Conservation (phyloP, 2,888 invertebrate genomes). For the Capitulum mitella region DNA sequence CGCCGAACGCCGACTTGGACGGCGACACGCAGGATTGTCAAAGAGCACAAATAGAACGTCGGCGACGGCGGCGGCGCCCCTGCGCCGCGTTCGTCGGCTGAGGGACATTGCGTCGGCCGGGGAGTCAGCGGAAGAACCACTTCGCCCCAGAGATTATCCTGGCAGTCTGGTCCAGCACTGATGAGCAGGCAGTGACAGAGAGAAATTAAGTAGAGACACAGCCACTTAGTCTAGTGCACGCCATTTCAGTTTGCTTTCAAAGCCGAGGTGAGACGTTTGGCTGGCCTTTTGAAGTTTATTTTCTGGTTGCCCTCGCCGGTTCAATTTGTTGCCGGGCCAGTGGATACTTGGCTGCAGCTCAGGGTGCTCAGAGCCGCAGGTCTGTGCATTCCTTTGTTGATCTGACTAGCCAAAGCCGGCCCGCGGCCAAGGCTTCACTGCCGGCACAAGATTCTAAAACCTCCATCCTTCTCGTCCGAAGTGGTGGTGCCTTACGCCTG, state of each 20-base stretch:
- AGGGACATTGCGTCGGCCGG: too few relatives aligned
- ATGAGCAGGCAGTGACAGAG: not conserved
- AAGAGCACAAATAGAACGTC: conserved; percentile 11
- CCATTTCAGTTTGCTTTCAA: not conserved
- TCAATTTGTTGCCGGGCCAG: not conserved
- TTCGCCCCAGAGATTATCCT: too few relatives aligned
- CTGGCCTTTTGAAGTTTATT: not conserved
- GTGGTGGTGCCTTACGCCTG: too few relatives aligned
- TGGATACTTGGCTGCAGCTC: not conserved
- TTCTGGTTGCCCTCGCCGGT: not conserved
- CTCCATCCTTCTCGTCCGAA: too few relatives aligned
- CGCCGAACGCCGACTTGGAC: not conserved
- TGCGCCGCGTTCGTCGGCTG: too few relatives aligned
- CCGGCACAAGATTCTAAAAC: too few relatives aligned
- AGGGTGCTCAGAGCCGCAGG: not conserved
- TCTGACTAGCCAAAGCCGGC: not conserved
- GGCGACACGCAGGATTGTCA: conserved; percentile 19
- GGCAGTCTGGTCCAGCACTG: not conserved
- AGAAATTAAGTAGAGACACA: not conserved
- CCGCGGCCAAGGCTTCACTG: not conserved
- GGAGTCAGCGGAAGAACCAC: too few relatives aligned
- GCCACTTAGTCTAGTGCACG: not conserved
- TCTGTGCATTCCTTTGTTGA: not conserved
- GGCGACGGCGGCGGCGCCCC: not conserved
- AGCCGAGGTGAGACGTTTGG: not conserved